phyloP scores from a whole-genome alignment of 2,888 invertebrate genomes.

The Asteroscopus sphinx region DNA sequence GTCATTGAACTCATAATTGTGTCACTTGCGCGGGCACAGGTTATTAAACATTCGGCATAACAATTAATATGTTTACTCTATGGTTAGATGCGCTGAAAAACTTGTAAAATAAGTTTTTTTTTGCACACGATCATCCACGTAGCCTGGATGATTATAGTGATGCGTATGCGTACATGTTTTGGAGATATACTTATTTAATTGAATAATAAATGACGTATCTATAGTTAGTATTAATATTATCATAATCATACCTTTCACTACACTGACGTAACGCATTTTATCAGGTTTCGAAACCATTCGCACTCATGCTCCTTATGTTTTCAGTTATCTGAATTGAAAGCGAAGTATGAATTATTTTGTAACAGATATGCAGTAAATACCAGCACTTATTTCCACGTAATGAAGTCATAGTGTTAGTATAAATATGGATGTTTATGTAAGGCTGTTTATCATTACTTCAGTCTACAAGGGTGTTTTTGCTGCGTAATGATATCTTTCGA shows the following conservation, averaged over 20 bases:
- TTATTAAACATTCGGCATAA: too few species aligned
- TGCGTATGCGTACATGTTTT: too few species aligned
- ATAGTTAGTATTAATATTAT: constrained; percentile 31
- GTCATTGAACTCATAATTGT: constrained; percentile 45
- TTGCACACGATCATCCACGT: too few species aligned
- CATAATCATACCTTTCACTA: constrained; percentile 24
- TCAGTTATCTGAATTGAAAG: constrained; percentile 21
- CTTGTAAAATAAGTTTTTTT: neutral
- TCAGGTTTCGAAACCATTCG: constrained; percentile 8
- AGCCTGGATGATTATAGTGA: too few species aligned
- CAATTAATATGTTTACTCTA: too few species aligned
- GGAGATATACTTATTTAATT: too few species aligned
- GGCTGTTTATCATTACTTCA: constrained; percentile 2
- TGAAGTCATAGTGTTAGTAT: constrained; percentile 5
- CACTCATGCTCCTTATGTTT: constrained; percentile 18
- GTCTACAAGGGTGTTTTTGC: constrained; percentile 9
- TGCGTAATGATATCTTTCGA: constrained; percentile 7
- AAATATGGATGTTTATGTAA: neutral
- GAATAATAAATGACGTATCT: constrained; percentile 2
- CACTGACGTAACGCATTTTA: constrained; percentile 23
- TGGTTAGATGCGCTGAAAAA: neutral
- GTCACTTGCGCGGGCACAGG: constrained; percentile 33
- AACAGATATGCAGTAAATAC: neutral
- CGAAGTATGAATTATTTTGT: constrained; percentile 21
- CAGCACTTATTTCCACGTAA: neutral